These are phyloP conservation scores for Buceros bicornis DNA, from an alignment of 2,797 vertebrate species.

Conservation along the genomic window DNA sequence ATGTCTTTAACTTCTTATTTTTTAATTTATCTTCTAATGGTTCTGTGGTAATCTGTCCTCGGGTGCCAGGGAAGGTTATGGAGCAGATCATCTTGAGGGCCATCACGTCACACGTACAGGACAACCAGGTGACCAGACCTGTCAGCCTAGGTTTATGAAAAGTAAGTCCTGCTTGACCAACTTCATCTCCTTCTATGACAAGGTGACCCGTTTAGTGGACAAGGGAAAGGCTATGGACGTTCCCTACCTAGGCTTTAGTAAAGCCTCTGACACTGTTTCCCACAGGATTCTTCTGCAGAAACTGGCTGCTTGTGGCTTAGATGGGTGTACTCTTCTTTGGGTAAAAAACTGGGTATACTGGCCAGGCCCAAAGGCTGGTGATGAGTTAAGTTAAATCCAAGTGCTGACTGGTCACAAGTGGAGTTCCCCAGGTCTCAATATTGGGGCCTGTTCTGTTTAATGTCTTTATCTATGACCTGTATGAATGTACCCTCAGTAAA, in stretches of 20 bases:
- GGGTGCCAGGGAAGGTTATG: rapidly evolving
- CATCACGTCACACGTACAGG: rapidly evolving
- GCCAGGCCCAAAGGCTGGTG: background rate
- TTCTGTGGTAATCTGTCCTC: background rate
- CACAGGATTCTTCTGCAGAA: background rate
- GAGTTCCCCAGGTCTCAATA: background rate
- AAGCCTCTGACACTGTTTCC: background rate
- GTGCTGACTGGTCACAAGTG: rapidly evolving
- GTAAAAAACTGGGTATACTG: background rate
- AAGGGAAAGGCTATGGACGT: background rate
- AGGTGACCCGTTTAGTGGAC: rapidly evolving
- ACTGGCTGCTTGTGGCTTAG: background rate
- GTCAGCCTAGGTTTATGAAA: background rate
- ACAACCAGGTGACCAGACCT: background rate
- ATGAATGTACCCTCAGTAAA: background rate
- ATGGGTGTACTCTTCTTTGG: rapidly evolving
- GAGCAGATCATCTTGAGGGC: rapidly evolving
- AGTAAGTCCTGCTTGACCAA: background rate
- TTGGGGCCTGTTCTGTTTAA: background rate
- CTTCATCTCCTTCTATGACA: background rate
- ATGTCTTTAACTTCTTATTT: background rate
- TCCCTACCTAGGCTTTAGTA: background rate
- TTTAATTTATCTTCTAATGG: background rate
- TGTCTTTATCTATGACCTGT: background rate
- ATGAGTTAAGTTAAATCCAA: background rate